Percentiles rank a stretch among this genome's conserved stretches.
Evolutionary conservation across 2,797 vertebrate species (phyloP).

Genomic region (Coracias cyanogaster): DNA sequence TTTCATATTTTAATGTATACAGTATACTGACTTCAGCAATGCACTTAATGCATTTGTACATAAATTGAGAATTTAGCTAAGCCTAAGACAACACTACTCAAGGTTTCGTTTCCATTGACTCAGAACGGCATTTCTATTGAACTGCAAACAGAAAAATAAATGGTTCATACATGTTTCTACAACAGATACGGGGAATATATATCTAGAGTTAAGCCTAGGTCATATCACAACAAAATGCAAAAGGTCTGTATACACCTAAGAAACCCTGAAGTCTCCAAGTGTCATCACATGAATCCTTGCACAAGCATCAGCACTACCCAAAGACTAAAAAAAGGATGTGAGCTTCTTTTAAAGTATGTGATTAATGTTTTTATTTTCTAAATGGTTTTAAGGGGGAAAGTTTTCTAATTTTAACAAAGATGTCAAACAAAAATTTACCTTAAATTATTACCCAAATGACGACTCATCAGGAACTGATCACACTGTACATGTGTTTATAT

Average conservation of each 20-base stretch:
- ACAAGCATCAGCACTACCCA: not conserved
- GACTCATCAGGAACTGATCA: not conserved
- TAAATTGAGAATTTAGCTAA: not conserved
- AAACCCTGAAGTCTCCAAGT: not conserved
- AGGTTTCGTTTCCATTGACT: not conserved
- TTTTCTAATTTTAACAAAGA: not conserved
- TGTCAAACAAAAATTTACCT: not conserved
- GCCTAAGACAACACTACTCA: not conserved
- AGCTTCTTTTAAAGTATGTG: not conserved
- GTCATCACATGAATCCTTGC: not conserved
- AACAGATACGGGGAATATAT: not conserved
- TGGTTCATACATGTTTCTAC: not conserved
- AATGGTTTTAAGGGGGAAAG: not conserved
- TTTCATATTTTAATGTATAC: not conserved
- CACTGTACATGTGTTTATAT: not conserved
- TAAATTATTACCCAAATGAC: not conserved
- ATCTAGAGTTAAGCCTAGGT: not conserved
- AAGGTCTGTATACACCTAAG: not conserved
- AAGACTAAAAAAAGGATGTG: not conserved
- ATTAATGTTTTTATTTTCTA: not conserved
- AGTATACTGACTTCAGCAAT: not conserved
- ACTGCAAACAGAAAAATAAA: not conserved
- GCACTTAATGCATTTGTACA: not conserved
- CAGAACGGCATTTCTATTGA: not conserved
- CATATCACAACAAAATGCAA: not conserved